These are phyloP conservation scores for Drosophila austrosaltans DNA, from an alignment of 2,888 invertebrate species.

Conservation along the genomic window DNA sequence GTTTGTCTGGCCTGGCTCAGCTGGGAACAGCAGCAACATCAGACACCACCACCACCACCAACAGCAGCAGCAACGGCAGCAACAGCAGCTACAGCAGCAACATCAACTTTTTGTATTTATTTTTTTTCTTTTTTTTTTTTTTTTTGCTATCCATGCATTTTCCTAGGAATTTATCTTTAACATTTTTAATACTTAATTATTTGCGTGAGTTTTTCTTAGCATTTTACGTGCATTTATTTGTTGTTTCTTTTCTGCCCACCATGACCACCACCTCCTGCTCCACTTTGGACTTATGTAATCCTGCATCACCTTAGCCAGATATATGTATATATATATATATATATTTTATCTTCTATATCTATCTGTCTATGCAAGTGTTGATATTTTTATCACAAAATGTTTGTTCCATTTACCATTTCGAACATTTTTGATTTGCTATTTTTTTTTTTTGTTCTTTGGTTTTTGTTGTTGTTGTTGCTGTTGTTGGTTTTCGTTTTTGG, in stretches of 20 bases:
- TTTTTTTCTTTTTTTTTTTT: constrained; percentile 11
- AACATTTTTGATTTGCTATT: constrained; percentile 48
- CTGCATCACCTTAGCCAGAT: constrained; percentile 51
- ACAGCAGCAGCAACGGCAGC: constrained; percentile 9
- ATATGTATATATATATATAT: constrained; percentile 22
- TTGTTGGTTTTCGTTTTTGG: constrained; percentile 27
- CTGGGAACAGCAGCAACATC: constrained; percentile 65
- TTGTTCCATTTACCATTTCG: constrained; percentile 69
- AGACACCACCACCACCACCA: too few species aligned
- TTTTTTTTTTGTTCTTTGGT: constrained; percentile 23
- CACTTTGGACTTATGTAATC: constrained; percentile 58
- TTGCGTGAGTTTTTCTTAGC: constrained; percentile 69
- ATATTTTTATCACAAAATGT: constrained; percentile 54
- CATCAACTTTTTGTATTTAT: constrained; percentile 28
- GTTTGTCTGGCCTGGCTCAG: constrained; percentile 64
- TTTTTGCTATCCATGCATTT: constrained; percentile 58
- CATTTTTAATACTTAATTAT: constrained; percentile 79
- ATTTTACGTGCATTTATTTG: constrained; percentile 66
- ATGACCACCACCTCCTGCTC: constrained; percentile 20
- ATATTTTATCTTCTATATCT: constrained; percentile 1
- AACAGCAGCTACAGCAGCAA: constrained; percentile 15
- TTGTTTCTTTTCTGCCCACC: constrained; percentile 12
- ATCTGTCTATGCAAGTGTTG: constrained; percentile 22
- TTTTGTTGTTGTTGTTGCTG: neutral
- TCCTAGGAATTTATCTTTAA: constrained; percentile 70